Evolutionary conservation across 2,888 invertebrate species (phyloP).

Genomic region (Calameuta idolon): DNA sequence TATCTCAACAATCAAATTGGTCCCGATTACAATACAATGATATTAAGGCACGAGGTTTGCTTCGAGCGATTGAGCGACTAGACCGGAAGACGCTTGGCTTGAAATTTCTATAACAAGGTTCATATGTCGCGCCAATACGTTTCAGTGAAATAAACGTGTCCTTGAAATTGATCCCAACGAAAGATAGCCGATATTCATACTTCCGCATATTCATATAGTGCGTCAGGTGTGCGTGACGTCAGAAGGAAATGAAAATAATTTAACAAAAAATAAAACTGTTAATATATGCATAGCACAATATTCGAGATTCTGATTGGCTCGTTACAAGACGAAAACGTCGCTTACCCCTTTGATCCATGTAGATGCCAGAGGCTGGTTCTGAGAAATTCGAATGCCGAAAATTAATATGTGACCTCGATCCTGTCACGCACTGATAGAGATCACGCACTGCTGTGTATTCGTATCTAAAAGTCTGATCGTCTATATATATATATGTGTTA

Average conservation of each 20-base stretch:
- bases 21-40: not conserved
- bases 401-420: not conserved
- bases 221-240: not conserved
- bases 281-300: not conserved
- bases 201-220: not conserved
- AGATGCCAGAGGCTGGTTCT: not conserved
- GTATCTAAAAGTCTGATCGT: not conserved
- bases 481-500: not conserved
- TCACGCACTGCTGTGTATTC: not conserved
- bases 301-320: not conserved
- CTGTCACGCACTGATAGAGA: not conserved
- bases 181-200: not conserved
- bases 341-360: not conserved
- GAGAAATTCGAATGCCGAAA: not conserved
- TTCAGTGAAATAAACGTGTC: not conserved
- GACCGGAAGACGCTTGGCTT: not conserved
- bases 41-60: not conserved
- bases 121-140: not conserved
- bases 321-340: not conserved
- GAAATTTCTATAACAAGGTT: not conserved
- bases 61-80: not conserved
- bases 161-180: not conserved
- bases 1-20: not conserved
- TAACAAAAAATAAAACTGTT: not conserved
- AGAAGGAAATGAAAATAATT: not conserved